Conservation (phyloP, 2,888 invertebrate species). For the Acrobasis consociella region DNA sequence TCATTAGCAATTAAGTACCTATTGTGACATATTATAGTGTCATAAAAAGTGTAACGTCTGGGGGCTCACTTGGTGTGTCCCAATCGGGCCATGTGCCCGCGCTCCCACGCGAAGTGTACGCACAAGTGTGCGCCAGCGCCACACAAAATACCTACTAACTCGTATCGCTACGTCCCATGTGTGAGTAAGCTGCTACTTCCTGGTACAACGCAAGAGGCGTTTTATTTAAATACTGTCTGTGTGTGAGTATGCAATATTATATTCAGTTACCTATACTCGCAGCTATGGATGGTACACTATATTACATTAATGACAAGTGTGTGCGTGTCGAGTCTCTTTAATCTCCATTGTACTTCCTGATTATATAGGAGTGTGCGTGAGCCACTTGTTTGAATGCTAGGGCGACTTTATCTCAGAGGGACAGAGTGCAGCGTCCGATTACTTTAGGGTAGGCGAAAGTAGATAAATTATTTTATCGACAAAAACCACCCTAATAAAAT, state of each 20-base stretch:
- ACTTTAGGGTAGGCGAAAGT: conserved; percentile 58
- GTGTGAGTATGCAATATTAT: conserved; percentile 78
- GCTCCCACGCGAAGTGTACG: conserved; percentile 78
- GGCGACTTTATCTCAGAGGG: conserved; percentile 81
- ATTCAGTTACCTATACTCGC: conserved; percentile 66
- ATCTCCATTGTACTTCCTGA: conserved; percentile 82
- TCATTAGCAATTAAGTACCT: conserved; percentile 40
- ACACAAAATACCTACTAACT: conserved; percentile 60
- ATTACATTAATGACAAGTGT: conserved; percentile 69
- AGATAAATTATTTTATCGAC: conserved; percentile 51
- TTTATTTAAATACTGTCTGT: conserved; percentile 77
- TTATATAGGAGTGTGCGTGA: conserved; percentile 70
- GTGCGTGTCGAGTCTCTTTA: conserved; percentile 76
- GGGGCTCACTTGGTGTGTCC: conserved; percentile 78
- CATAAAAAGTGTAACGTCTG: conserved; percentile 78
- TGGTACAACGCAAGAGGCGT: conserved; percentile 78
- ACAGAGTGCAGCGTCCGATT: conserved; percentile 81
- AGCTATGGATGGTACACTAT: conserved; percentile 61
- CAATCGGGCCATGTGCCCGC: conserved; percentile 80
- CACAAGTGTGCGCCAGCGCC: conserved; percentile 79
- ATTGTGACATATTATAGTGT: conserved; percentile 59
- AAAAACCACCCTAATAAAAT: conserved; percentile 28
- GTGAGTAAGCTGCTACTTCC: conserved; percentile 79
- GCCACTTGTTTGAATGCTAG: conserved; percentile 82
- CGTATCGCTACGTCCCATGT: conserved; percentile 54